These are phyloP conservation scores for Limenitis camilla DNA, from an alignment of 2,888 invertebrate genomes.

Conservation along the genomic window DNA sequence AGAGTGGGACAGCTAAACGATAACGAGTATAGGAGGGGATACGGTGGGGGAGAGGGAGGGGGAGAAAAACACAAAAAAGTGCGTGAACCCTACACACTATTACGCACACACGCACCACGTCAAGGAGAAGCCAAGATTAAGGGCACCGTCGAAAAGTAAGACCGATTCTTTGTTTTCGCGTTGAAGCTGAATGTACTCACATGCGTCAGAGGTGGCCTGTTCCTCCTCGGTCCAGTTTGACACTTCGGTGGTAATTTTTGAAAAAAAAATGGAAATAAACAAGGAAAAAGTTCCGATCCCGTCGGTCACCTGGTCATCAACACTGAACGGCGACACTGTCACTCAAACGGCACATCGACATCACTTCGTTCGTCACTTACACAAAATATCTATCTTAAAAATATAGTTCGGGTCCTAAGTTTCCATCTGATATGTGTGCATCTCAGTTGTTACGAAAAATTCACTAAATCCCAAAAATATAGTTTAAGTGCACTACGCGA, in stretches of 20 bases:
- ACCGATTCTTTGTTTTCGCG: constrained; percentile 32
- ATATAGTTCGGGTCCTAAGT: constrained; percentile 70
- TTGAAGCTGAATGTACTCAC: constrained; percentile 45
- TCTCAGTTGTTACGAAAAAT: constrained; percentile 46
- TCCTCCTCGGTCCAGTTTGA: constrained; percentile 73
- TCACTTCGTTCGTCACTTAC: constrained; percentile 42
- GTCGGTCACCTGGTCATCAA: constrained; percentile 58
- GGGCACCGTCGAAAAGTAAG: constrained; percentile 35
- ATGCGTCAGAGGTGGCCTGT: constrained; percentile 72
- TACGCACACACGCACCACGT: constrained; percentile 43
- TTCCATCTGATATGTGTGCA: constrained; percentile 71
- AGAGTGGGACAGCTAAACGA: constrained; percentile 70
- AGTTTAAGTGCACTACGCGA: constrained; percentile 42
- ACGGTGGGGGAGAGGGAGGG: constrained; percentile 54
- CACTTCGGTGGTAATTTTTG: constrained; percentile 71
- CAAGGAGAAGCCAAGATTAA: constrained; percentile 57
- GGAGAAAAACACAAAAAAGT: constrained; percentile 69
- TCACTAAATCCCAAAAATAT: constrained; percentile 44
- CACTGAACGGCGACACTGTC: constrained; percentile 57
- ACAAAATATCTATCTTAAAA: constrained; percentile 56
- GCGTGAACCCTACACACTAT: constrained; percentile 65
- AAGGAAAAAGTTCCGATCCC: constrained; percentile 54
- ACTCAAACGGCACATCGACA: constrained; percentile 59
- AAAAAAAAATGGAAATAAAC: constrained; percentile 42
- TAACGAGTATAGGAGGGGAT: constrained; percentile 57